These are phyloP conservation scores for Diglossa cyanea DNA, from an alignment of 2,797 vertebrate genomes.

Conservation along the genomic window DNA sequence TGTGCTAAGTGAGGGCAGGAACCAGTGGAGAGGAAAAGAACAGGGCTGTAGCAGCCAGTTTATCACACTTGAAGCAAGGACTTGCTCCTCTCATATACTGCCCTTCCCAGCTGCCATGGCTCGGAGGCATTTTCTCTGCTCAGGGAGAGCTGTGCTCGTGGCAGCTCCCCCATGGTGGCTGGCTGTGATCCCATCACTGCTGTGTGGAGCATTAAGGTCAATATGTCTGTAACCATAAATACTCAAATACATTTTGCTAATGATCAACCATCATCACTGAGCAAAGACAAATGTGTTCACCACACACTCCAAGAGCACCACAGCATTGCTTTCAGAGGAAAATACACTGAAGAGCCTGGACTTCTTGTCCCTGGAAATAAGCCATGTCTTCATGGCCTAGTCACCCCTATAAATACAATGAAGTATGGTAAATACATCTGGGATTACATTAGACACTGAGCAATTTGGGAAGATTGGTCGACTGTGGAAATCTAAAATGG, in stretches of 20 bases:
- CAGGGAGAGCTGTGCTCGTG: not conserved
- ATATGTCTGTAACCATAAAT: constrained; percentile 46
- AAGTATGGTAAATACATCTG: constrained; percentile 51
- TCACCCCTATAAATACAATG: constrained; percentile 51
- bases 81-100: not conserved
- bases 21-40: not conserved
- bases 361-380: constrained; percentile 59
- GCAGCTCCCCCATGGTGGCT: not conserved
- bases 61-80: not conserved
- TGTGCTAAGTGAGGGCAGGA: not conserved
- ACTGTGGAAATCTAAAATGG: constrained; percentile 46
- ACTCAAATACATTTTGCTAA: constrained; percentile 58
- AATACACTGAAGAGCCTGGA: not conserved
- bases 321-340: not conserved
- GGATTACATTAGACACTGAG: constrained; percentile 31
- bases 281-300: constrained; percentile 47
- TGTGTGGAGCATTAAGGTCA: constrained; percentile 47
- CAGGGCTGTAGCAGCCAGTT: not conserved
- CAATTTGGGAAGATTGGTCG: constrained; percentile 35
- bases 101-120: not conserved
- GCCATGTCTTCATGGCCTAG: constrained; percentile 53
- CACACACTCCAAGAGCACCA: not conserved
- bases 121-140: not conserved
- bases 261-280: constrained; percentile 24
- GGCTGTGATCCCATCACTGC: not conserved